Percentiles rank a stretch among this genome's conserved stretches.
phyloP scores from a whole-genome alignment of 2,888 invertebrate species.

The Proisotoma minuta region DNA sequence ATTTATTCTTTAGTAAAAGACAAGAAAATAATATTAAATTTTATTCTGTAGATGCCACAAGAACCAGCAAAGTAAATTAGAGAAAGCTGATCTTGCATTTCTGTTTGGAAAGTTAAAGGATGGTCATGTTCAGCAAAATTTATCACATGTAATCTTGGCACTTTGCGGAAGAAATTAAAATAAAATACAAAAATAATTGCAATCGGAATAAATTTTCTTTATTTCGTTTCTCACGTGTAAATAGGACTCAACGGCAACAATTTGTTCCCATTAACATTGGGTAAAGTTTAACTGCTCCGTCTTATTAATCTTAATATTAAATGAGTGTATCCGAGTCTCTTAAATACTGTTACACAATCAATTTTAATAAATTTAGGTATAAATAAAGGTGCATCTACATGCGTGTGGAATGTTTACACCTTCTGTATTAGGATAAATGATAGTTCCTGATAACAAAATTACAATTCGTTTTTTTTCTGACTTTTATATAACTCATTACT shows the following conservation, averaged over 20 bases:
- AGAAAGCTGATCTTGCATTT: conserved; percentile 39
- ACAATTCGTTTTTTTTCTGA: no score
- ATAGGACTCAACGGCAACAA: neutral
- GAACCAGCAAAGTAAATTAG: conserved; percentile 35
- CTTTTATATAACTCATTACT: neutral
- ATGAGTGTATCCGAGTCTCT: no score
- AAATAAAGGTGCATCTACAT: no score
- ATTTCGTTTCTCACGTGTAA: conserved; percentile 2
- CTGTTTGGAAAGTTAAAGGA: conserved; percentile 31
- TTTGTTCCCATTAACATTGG: no score
- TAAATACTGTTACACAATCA: no score
- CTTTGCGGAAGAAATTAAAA: conserved; percentile 22
- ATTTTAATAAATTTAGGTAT: no score
- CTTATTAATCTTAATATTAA: neutral
- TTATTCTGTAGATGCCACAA: conserved; percentile 33
- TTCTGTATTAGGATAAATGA: neutral
- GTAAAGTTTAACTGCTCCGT: neutral
- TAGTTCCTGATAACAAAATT: no score
- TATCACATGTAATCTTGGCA: conserved; percentile 21
- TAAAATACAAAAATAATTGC: neutral
- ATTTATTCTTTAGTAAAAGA: no score
- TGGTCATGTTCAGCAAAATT: conserved; percentile 23
- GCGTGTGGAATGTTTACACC: neutral
- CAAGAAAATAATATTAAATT: no score
- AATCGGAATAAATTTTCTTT: conserved; percentile 13